Base-by-base conservation (phyloP, 1,140 invertebrate genomes). In the Drosophila chauvacae region DNA sequence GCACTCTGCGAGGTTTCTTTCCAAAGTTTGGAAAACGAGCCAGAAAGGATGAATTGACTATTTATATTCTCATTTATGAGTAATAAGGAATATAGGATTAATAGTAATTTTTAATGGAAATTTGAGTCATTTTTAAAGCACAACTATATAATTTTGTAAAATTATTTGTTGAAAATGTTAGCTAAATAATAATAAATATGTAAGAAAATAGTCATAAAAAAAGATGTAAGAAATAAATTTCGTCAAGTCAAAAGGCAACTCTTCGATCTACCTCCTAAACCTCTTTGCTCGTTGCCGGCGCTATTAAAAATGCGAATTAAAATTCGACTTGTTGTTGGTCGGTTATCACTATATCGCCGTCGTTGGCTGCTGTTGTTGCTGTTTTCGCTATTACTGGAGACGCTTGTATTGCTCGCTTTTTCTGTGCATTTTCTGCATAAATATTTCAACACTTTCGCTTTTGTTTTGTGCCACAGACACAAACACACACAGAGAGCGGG, bases 381-480 rank as follows among this genome's bases (percentile, higher is more conserved):
- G 33, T 35, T 60, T 50, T 50, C 68, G 53, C 53, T 63, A 66
- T 45, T 78, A 68, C 28, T 78, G 76, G 80, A 79, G 80, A 79
- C 80, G 79, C 68, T 80, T 81, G 80, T 59, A 73, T 44, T 63
- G 72, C 44, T 56, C 35, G 68, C 42, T 70, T 70, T 82, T 80
- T 68, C 41, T 84, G 77, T 88, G 84, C 80, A 87, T 88, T 84
- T 84, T 90, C 74, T 90, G 85, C 81, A 90, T 90, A 90, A 85
- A 90, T 85, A 90, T 90, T 90, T 90, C 85, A 90, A 90, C 85
- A 90, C 85, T 90, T 90, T 90, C 85, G 85, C 85, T 90, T 90
- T 90, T 90, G 85, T 90, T 90, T 88, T 81, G 68, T 85, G 69
- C 56, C 81, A 76, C 63, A 82, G 16, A 64, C 58, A 56, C 39